Base-by-base conservation (phyloP, 30 jellyfish, hydroid and myxozoan genomes). In the Aurelia sp. region DNA sequence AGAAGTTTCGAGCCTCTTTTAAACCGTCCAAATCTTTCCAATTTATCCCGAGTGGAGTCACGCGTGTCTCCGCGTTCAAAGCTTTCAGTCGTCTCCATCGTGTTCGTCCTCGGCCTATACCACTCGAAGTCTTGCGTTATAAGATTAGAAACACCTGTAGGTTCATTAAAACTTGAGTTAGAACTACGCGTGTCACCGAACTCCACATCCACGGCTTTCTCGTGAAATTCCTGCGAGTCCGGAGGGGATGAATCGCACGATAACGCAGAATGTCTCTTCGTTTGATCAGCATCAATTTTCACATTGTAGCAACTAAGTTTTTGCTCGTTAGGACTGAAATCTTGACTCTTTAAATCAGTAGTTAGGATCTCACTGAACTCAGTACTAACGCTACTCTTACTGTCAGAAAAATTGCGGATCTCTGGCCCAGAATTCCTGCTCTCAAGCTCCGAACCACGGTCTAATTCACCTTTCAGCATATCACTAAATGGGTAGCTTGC, bases 1-100 rank as follows among this genome's bases (percentile, higher is more conserved):
- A 82, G 79, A 3, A 82, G 62, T 52, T 82, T 82, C 11, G 92
- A 82, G 63, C 92, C 92, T 18, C 92, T 85, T 60, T 82, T 82
- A 35, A 71, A 82, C 55, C 79, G 72, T 1, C 92, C 86, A 19
- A 82, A 73, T 70, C 92, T 72, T 78, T 82, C 92, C 33, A 52
- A 78, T 69, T 82, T 81, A 13, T 62, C 78, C 90, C 73, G 81
- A 71, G 90, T 69, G 84, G 73, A 40, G 22, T 67, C 72, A 33
- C 71, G 69, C 48, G 84, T 30, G 51, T 73, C 61, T 16, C 62
- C 86, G 37, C 74, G 76, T 23, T 76, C 77, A 13, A 74, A 47
- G 64, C 74, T 74, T 13, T 59, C 33, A 31, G 53, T 60, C 70
- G 62, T 64, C 17, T 59, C 19, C 13, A 85, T 48, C 11, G 64